Evolutionary conservation across 2,888 invertebrate species (phyloP).

Genomic region (Heteropelma amictum): DNA sequence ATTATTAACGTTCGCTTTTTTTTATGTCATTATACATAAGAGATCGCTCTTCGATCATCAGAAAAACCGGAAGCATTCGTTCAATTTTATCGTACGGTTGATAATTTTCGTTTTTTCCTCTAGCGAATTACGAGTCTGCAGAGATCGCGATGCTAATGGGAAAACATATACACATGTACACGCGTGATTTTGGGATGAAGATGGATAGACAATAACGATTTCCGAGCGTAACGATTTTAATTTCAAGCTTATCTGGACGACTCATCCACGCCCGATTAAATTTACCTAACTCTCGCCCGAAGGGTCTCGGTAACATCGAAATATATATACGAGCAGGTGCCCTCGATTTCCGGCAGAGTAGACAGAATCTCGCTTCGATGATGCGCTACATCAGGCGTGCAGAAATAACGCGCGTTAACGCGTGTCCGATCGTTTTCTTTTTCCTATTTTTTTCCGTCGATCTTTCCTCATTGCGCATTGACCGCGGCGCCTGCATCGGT

Average conservation of each 20-base stretch:
- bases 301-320: conserved; percentile 6
- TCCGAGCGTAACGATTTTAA: conserved; percentile 45
- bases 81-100: no score
- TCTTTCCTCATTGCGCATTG: conserved; percentile 45
- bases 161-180: no score
- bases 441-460: no score
- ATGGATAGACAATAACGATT: conserved; percentile 44
- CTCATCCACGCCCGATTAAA: conserved; percentile 55
- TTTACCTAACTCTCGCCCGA: conserved; percentile 45
- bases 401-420: conserved; percentile 58
- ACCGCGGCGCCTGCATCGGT: conserved; percentile 19
- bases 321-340: conserved; percentile 69
- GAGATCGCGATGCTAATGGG: no score
- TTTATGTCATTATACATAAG: no score
- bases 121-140: no score
- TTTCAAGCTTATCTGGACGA: conserved; percentile 48
- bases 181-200: no score
- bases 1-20: no score
- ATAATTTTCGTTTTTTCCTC: no score
- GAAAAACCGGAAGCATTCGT: no score
- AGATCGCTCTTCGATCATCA: no score
- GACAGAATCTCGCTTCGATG: conserved; percentile 54
- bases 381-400: conserved; percentile 40
- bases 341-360: conserved; percentile 73
- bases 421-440: conserved; percentile 58